Percentiles rank a stretch among this genome's conserved stretches.
phyloP scores from a whole-genome alignment of 2,113 vertebrate species.

The Neogale vison region DNA sequence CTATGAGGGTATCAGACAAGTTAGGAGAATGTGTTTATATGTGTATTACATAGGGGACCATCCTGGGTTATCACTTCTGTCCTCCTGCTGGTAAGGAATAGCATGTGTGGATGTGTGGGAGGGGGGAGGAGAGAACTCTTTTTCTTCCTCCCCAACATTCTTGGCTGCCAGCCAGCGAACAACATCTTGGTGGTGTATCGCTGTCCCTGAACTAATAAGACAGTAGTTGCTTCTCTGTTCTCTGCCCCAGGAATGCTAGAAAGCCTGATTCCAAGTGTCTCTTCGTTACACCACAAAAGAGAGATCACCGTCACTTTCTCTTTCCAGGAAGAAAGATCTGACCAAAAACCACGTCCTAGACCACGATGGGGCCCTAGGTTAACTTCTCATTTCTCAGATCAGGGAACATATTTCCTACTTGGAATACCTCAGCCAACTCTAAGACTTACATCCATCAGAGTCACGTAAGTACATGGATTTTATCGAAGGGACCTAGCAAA shows the following conservation, averaged over 20 bases:
- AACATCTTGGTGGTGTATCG: not conserved
- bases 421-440: not conserved
- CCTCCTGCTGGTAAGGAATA: not conserved
- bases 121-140: not conserved
- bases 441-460: not conserved
- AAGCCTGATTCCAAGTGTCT: not conserved
- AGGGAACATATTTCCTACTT: not conserved
- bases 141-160: not conserved
- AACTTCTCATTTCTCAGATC: not conserved
- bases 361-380: not conserved
- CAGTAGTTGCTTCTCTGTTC: not conserved
- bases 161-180: not conserved
- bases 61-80: not conserved
- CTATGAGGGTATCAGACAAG: not conserved
- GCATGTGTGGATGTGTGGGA: not conserved
- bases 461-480: not conserved
- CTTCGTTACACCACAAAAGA: not conserved
- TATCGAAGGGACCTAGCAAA: constrained; percentile 29
- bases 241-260: not conserved
- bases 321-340: not conserved
- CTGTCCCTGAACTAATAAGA: not conserved
- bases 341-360: not conserved
- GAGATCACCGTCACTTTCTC: not conserved
- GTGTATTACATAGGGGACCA: not conserved
- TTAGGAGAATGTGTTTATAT: constrained; percentile 20